Evolutionary conservation across 2,888 invertebrate species (phyloP).

Genomic region (Cerastis rubricosa): DNA sequence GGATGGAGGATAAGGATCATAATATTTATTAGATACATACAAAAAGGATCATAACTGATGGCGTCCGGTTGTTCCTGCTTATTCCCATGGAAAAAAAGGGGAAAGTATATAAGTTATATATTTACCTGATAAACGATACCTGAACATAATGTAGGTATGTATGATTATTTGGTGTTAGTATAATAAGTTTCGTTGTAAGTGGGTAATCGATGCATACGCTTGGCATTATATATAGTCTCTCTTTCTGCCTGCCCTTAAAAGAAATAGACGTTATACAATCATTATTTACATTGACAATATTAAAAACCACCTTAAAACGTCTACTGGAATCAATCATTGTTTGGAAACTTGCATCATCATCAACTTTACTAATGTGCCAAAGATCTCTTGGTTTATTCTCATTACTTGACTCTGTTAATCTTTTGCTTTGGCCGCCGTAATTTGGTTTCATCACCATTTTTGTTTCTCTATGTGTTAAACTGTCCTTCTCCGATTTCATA

Average conservation of each 20-base stretch:
- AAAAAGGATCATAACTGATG: neutral
- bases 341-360: constrained; percentile 41
- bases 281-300: no score
- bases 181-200: neutral
- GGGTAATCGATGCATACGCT: neutral
- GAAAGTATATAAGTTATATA: neutral
- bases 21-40: neutral
- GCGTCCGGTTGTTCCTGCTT: neutral
- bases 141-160: neutral
- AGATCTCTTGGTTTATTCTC: constrained; percentile 23
- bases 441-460: constrained; percentile 11
- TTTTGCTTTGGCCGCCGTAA: constrained; percentile 17
- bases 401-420: neutral
- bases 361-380: constrained; percentile 52
- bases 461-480: neutral
- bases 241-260: neutral
- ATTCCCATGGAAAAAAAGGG: neutral
- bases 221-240: neutral
- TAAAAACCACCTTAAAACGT: rapidly evolving
- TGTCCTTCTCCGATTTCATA: constrained; percentile 25
- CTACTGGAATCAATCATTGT: constrained; percentile 38
- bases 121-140: neutral
- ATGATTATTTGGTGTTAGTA: neutral
- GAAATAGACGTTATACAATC: neutral
- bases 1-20: neutral